These are phyloP conservation scores for Chloromyia formosa DNA, from an alignment of 2,888 invertebrate genomes.

Conservation along the genomic window DNA sequence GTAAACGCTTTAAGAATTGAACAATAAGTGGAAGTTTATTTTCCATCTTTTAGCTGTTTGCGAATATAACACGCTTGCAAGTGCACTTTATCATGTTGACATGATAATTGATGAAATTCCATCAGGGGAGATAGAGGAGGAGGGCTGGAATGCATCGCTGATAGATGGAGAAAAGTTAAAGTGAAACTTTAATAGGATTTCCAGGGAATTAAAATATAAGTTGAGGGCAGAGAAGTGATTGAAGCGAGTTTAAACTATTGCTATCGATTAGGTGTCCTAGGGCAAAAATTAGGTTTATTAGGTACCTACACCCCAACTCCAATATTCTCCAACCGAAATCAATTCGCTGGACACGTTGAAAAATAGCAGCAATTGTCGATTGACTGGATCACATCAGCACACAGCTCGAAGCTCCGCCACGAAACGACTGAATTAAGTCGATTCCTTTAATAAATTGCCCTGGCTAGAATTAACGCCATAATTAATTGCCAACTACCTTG, in stretches of 20 bases:
- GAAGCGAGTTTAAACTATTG: too few relatives aligned
- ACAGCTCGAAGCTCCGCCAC: background rate
- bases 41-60: constrained; percentile 30
- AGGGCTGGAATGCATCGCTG: background rate
- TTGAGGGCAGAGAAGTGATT: too few relatives aligned
- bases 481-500: constrained; percentile 45
- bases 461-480: constrained; percentile 45
- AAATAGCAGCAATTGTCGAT: too few relatives aligned
- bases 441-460: constrained; percentile 45
- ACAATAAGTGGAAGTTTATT: constrained; percentile 33
- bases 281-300: too few relatives aligned
- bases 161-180: background rate
- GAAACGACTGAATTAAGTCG: constrained; percentile 30
- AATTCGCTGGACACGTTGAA: too few relatives aligned
- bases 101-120: constrained; percentile 37
- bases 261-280: too few relatives aligned
- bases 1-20: background rate
- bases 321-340: too few relatives aligned
- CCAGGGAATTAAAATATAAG: background rate
- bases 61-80: constrained; percentile 26
- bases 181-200: constrained; percentile 1
- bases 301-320: too few relatives aligned
- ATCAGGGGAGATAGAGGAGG: background rate
- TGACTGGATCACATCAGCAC: too few relatives aligned
- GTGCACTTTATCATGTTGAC: constrained; percentile 37